phyloP scores from a whole-genome alignment of 2,888 invertebrate genomes.

The Pristionchus mayeri region DNA sequence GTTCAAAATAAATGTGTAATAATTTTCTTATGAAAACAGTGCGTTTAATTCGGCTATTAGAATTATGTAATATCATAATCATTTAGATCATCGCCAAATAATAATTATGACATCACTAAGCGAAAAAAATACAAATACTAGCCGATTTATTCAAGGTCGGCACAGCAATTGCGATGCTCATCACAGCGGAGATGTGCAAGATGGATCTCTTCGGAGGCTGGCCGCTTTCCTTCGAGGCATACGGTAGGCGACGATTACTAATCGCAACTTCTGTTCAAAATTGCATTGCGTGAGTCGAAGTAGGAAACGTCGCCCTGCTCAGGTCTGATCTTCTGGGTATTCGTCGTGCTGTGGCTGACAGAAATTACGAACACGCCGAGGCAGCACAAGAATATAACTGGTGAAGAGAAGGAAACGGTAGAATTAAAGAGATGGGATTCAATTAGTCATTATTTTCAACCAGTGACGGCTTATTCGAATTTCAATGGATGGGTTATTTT shows the following conservation, averaged over 20 bases:
- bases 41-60: too few species aligned
- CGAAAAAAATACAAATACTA: too few species aligned
- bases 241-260: slow-evolving; percentile 55
- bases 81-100: neutral
- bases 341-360: slow-evolving; percentile 66
- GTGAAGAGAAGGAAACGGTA: too few species aligned
- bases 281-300: neutral
- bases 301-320: neutral
- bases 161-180: slow-evolving; percentile 68
- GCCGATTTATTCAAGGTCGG: slow-evolving; percentile 60
- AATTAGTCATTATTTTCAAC: neutral
- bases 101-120: too few species aligned
- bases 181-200: slow-evolving; percentile 70
- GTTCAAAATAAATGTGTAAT: too few species aligned
- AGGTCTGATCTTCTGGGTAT: slow-evolving; percentile 62
- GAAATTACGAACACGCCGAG: slow-evolving; percentile 66
- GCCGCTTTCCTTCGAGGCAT: slow-evolving; percentile 68
- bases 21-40: too few species aligned
- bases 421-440: neutral
- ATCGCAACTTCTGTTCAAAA: neutral
- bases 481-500: too few species aligned
- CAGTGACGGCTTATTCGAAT: neutral
- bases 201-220: slow-evolving; percentile 66
- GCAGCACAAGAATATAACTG: slow-evolving; percentile 66
- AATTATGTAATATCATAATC: too few species aligned